A percentile compares a stretch with the other conserved stretches of the same genome.
Evolutionary conservation across 2,797 vertebrate genomes (phyloP).

Genomic region (Muscicapa striata): DNA sequence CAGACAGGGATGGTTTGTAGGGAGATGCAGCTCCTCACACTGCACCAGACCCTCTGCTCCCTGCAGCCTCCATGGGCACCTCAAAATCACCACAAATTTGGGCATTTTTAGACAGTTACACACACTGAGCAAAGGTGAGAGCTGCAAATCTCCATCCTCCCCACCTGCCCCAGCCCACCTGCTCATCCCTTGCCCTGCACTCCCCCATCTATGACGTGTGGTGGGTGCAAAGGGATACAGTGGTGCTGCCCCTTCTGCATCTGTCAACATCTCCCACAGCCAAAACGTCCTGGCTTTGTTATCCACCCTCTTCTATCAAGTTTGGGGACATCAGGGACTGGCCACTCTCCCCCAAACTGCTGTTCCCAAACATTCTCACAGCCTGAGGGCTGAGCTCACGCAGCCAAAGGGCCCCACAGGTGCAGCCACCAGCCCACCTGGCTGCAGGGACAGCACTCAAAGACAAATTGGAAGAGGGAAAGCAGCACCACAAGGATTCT

Average conservation of each 20-base stretch:
- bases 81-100: not conserved
- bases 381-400: not conserved
- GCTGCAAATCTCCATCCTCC: fast-evolving
- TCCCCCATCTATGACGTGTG: fast-evolving
- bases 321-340: fast-evolving
- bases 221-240: not conserved
- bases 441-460: not conserved
- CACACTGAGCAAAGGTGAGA: fast-evolving
- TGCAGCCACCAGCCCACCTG: not conserved
- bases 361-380: not conserved
- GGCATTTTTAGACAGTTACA: not conserved
- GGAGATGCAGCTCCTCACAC: fast-evolving
- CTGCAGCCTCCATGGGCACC: fast-evolving
- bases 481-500: not conserved
- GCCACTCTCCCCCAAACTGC: not conserved
- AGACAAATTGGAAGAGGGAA: not conserved
- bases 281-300: not conserved
- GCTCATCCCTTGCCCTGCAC: not conserved
- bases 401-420: not conserved
- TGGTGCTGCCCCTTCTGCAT: not conserved
- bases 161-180: too few species aligned
- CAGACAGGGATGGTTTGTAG: not conserved
- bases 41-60: not conserved
- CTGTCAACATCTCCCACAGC: not conserved
- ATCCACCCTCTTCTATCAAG: not conserved